These are phyloP conservation scores for Centroberyx gerrardi DNA, from an alignment of 2,797 vertebrate species.

Conservation along the genomic window DNA sequence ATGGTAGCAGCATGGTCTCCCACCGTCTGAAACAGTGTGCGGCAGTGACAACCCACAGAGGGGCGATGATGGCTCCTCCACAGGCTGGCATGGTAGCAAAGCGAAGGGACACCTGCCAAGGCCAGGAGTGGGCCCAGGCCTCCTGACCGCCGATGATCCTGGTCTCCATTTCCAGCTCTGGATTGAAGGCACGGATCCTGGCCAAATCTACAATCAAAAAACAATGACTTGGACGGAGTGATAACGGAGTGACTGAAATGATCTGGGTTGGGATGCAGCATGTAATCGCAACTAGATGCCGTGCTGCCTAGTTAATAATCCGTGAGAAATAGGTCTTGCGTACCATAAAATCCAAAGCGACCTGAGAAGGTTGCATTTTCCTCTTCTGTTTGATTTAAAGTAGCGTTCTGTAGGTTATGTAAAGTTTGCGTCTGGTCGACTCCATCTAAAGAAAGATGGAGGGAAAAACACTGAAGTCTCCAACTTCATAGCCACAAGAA, in stretches of 20 bases:
- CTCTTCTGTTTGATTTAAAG: too few species aligned
- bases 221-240: too few species aligned
- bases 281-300: neutral
- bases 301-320: too few species aligned
- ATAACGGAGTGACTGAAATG: neutral
- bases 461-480: too few species aligned
- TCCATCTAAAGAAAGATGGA: neutral
- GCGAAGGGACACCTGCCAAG: conserved; percentile 80
- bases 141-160: conserved; percentile 82
- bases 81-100: conserved; percentile 68
- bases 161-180: conserved; percentile 44
- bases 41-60: conserved; percentile 78
- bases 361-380: neutral
- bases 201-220: conserved; percentile 61
- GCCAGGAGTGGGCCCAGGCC: conserved; percentile 82
- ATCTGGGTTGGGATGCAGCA: neutral
- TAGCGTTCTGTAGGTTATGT: neutral
- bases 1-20: conserved; percentile 4
- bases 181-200: conserved; percentile 70
- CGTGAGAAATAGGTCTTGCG: too few species aligned
- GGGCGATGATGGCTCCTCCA: conserved; percentile 76
- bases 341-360: neutral
- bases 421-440: neutral
- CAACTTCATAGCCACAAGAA: too few species aligned
- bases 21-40: conserved; percentile 83